phyloP scores from a whole-genome alignment of 2,113 vertebrate genomes.

The Mustela lutreola region DNA sequence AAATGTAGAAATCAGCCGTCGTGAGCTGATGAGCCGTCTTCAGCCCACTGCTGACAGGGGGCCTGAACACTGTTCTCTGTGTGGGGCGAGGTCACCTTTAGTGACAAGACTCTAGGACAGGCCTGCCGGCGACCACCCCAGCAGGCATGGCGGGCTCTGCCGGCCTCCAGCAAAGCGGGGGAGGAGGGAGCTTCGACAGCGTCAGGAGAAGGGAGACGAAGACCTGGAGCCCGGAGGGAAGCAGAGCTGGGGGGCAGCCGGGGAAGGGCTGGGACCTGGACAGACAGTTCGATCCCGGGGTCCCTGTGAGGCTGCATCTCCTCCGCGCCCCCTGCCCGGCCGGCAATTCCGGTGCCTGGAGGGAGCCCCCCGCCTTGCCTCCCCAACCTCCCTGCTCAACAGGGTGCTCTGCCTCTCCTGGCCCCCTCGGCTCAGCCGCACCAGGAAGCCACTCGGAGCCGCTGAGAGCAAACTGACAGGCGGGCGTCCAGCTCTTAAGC shows the following conservation, averaged over 20 bases:
- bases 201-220: background rate
- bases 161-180: background rate
- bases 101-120: background rate
- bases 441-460: background rate
- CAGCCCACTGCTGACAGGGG: background rate
- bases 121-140: background rate
- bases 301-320: background rate
- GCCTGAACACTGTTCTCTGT: background rate
- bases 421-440: background rate
- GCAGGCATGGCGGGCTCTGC: too few species aligned
- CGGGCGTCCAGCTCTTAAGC: background rate
- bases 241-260: background rate
- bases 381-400: background rate
- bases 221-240: background rate
- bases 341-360: background rate
- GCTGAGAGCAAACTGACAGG: too few species aligned
- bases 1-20: too few species aligned
- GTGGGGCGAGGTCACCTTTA: background rate
- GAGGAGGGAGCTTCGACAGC: background rate
- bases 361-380: background rate
- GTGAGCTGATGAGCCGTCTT: background rate
- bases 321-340: fast-evolving
- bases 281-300: background rate
- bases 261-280: background rate
- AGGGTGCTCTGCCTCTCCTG: background rate